These are phyloP conservation scores for Cherax destructor DNA, from an alignment of 1,140 invertebrate genomes.

Conservation along the genomic window DNA sequence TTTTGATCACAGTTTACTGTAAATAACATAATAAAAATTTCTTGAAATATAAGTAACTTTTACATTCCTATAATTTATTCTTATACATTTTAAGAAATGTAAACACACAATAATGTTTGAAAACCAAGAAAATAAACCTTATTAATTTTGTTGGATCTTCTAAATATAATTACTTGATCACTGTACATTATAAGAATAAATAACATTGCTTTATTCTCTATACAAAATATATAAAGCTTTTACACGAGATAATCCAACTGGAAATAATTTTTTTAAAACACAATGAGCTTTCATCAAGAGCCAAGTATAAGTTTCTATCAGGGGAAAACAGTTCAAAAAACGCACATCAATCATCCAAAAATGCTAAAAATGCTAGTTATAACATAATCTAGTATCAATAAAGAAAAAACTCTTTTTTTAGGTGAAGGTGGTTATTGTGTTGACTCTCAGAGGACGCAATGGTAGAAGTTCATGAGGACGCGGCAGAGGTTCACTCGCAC, in stretches of 20 bases:
- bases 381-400: conserved; percentile 10
- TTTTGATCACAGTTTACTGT: background rate
- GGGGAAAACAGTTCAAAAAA: background rate
- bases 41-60: background rate
- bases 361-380: background rate
- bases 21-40: background rate
- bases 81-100: background rate
- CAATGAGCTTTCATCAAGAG: background rate
- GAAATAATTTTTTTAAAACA: background rate
- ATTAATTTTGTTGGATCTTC: background rate
- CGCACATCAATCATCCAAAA: background rate
- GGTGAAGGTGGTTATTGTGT: background rate
- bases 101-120: background rate
- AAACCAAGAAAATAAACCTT: background rate
- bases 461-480: conserved; percentile 87
- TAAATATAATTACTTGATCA: background rate
- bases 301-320: background rate
- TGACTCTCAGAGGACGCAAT: conserved; percentile 79
- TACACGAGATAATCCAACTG: conserved; percentile 5
- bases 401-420: background rate
- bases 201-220: background rate
- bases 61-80: background rate
- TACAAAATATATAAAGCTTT: conserved; percentile 15
- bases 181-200: conserved; percentile 8
- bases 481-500: conserved; percentile 82